These are phyloP conservation scores for Steatocranus sp. DNA, from an alignment of 2,797 vertebrate species.

Conservation along the genomic window DNA sequence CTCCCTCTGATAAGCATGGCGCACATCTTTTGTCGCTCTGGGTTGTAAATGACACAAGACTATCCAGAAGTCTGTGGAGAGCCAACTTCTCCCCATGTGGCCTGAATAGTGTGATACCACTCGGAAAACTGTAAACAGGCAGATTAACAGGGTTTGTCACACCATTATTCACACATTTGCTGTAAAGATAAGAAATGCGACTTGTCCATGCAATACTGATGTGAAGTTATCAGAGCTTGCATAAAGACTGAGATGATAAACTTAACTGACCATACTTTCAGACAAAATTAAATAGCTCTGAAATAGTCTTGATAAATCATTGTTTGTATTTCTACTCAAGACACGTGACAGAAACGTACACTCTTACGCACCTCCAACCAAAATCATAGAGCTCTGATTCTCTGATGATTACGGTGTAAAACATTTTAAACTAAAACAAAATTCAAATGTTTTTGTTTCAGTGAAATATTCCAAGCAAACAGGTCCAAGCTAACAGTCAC, in stretches of 20 bases:
- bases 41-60: conserved; percentile 28
- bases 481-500: conserved; percentile 51
- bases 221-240: conserved; percentile 27
- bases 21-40: conserved; percentile 33
- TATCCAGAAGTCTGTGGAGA: conserved; percentile 11
- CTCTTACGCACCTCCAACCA: conserved; percentile 9
- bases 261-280: not conserved
- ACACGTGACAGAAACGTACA: not conserved
- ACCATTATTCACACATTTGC: conserved; percentile 49
- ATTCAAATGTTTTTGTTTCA: not conserved
- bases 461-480: conserved; percentile 29
- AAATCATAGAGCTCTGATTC: conserved; percentile 16
- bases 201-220: conserved; percentile 36
- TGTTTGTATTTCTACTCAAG: not conserved
- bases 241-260: conserved; percentile 3
- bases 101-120: conserved; percentile 44
- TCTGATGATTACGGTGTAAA: conserved; percentile 11
- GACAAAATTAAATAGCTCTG: not conserved
- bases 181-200: conserved; percentile 27
- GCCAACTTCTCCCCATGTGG: conserved; percentile 31
- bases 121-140: conserved; percentile 63
- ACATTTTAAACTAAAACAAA: not conserved
- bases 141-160: conserved; percentile 57
- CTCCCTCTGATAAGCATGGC: conserved; percentile 13
- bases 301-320: conserved; percentile 1